Base-by-base conservation (phyloP, 2,888 invertebrate genomes). In the Drosophila merina region DNA sequence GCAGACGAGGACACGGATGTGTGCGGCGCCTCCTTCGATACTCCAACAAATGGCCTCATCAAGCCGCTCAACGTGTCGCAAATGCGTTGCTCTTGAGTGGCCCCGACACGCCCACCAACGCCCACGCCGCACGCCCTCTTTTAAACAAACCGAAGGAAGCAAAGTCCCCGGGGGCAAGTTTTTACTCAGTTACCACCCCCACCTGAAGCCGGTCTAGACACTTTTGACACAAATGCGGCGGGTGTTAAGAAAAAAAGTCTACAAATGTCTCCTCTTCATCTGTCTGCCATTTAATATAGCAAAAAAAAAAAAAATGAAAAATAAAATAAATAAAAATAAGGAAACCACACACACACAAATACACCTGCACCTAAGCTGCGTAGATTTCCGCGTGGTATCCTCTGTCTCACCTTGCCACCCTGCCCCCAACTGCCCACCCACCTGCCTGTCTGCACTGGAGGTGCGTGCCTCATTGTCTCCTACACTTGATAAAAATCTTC, bases 171-270 rank as follows among this genome's bases (percentile, higher is more conserved):
- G 59, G 48, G 60, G 60, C 60, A 58, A 62, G 59, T 62, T 62
- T 62, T 58, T 58, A 40, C 58, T 48, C 55, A 26, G 64, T 64
- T 48, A 66, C 49, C 1, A n/a, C 14, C 14, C 20, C 20, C 66
- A 66, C 66, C 66, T 67, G 56, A 50, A 62, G 51, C 63, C 56
- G 79, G 82, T 82, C 82, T 82, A 86, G 82, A 86, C 82, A 76
- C 83, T 80, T 82, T 76, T 82, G 86, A 83, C 83, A 82, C 86
- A 82, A 86, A 86, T 86, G 86, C 86, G 85, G 67, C 72, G 70
- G 74, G 62, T 64, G 73, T 69, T 75, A 62, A 55, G 62, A 70
- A 62, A 62, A 64, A 68, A 50, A 66, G 66, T 70, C 74, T 63
- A 58, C 48, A 44, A 50, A 58, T 66, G 66, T 70, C 71, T 64